Conservation (phyloP, 2,888 invertebrate species). For the Ariolimax columbianus region DNA sequence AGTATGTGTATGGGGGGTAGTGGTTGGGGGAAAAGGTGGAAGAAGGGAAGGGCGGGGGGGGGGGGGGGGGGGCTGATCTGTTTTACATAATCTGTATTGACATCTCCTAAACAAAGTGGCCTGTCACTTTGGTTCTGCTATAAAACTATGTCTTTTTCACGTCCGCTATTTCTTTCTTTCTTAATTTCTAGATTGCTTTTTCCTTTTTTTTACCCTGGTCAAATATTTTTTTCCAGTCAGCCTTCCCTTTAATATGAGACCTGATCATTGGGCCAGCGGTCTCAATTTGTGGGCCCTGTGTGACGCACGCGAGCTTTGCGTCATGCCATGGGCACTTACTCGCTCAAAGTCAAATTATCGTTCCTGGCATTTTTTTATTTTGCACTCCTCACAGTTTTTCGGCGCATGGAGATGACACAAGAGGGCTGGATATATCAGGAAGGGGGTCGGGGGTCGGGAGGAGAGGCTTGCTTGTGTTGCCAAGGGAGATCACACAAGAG, state of each 20-base stretch:
- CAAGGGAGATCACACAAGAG: no score
- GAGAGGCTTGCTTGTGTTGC: no score
- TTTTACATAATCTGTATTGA: no score
- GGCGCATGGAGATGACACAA: background rate
- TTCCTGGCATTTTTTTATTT: background rate
- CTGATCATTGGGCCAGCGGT: background rate
- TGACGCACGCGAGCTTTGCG: conserved; percentile 1
- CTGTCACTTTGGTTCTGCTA: no score
- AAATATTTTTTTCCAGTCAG: background rate
- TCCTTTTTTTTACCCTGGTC: background rate
- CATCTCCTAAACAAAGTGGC: no score
- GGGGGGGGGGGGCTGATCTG: no score
- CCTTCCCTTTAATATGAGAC: background rate
- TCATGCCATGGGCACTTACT: background rate
- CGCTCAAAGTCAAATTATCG: background rate
- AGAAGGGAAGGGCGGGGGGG: no score
- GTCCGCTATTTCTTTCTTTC: no score
- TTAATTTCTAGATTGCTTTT: no score
- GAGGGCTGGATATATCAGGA: background rate
- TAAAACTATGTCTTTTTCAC: no score
- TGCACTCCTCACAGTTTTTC: background rate
- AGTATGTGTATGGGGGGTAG: no score
- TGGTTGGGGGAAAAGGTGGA: no score
- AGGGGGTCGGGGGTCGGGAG: background rate
- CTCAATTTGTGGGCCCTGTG: background rate